These are phyloP conservation scores for Saccostrea cuccullata DNA, from an alignment of 1,140 invertebrate species.

Conservation along the genomic window DNA sequence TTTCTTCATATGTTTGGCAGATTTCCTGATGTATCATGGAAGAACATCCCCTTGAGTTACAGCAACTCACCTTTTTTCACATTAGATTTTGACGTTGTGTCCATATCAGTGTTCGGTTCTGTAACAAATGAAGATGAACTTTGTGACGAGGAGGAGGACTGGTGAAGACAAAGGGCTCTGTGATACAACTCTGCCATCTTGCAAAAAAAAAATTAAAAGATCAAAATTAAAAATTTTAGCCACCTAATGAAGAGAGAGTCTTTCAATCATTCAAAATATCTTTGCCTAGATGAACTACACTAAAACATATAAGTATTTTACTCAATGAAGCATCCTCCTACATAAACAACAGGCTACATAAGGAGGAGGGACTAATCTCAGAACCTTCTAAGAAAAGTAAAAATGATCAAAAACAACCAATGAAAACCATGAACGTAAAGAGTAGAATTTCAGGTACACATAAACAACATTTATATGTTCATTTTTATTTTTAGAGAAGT, in stretches of 20 bases:
- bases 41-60: slow-evolving; percentile 3
- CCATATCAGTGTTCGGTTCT: background rate
- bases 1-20: slow-evolving; percentile 23
- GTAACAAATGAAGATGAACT: background rate
- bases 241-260: background rate
- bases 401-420: too few species aligned
- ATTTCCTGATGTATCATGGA: background rate
- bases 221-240: slow-evolving; percentile 12
- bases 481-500: too few species aligned
- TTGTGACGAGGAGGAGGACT: background rate
- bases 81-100: slow-evolving; percentile 23
- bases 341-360: too few species aligned
- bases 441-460: too few species aligned
- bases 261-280: background rate
- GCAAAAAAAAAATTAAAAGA: background rate
- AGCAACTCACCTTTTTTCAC: slow-evolving; percentile 26
- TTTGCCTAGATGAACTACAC: background rate
- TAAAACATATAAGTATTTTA: background rate
- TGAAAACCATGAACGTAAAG: too few species aligned
- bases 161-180: background rate
- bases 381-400: too few species aligned
- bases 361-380: too few species aligned
- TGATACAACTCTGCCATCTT: background rate
- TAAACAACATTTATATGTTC: too few species aligned
- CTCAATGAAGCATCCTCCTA: too few species aligned